phyloP scores from a whole-genome alignment of 2,113 vertebrate species.

The Saccopteryx leptura region DNA sequence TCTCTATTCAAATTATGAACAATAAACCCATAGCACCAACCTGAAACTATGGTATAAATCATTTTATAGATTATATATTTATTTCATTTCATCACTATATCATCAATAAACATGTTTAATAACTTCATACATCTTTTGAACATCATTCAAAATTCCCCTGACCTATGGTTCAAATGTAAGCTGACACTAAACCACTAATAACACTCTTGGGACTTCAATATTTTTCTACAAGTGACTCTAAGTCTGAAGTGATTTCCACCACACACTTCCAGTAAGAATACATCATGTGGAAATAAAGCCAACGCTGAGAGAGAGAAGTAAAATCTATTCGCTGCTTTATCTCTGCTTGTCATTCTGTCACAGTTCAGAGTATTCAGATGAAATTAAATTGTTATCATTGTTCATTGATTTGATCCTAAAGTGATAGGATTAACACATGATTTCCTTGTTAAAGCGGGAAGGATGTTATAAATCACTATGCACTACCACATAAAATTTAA shows the following conservation, averaged over 20 bases:
- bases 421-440: background rate
- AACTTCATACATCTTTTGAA: background rate
- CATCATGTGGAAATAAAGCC: constrained; percentile 53
- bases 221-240: background rate
- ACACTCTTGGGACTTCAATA: background rate
- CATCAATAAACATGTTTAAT: background rate
- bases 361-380: background rate
- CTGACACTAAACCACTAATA: constrained; percentile 4
- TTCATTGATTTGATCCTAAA: constrained; percentile 53
- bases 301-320: background rate
- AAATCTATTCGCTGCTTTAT: constrained; percentile 2
- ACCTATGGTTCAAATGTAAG: background rate
- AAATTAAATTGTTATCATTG: constrained; percentile 55
- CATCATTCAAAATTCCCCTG: background rate
- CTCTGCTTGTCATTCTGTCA: constrained; percentile 6
- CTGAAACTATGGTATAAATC: background rate
- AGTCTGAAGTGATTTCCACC: constrained; percentile 12
- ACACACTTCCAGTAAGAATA: background rate
- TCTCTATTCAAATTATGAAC: constrained; percentile 51
- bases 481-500: constrained; percentile 6
- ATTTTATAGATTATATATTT: background rate
- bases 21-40: background rate
- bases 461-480: background rate
- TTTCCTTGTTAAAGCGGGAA: constrained; percentile 5
- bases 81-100: constrained; percentile 34